Conservation (phyloP, 2,888 invertebrate genomes). For the Arrhopalites spinosus region DNA sequence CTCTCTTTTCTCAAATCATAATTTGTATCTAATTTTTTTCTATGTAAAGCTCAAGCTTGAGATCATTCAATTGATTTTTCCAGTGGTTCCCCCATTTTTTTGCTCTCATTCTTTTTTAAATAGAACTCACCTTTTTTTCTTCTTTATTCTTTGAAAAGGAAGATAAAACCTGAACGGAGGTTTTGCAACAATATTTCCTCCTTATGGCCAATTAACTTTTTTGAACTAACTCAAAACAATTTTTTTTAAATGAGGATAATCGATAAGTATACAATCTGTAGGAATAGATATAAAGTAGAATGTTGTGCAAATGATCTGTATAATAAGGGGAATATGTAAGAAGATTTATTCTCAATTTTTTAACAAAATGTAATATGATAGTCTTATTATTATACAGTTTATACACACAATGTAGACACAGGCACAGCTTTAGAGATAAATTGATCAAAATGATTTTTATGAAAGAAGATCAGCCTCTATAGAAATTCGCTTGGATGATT, state of each 20-base stretch:
- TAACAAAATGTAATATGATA: neutral
- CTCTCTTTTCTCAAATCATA: no score
- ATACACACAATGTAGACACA: no score
- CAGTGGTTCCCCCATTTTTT: neutral
- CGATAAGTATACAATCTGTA: conserved; percentile 14
- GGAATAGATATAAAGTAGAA: neutral
- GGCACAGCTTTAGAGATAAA: no score
- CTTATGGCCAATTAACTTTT: conserved; percentile 11
- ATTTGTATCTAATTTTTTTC: no score
- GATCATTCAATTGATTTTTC: neutral
- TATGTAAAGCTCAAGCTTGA: neutral
- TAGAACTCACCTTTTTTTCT: neutral
- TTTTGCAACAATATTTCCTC: neutral
- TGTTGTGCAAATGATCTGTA: no score
- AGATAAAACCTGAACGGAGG: neutral
- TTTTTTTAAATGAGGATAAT: conserved; percentile 13
- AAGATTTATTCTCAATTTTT: neutral
- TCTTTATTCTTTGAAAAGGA: neutral
- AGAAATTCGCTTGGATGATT: no score
- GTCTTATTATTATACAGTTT: no score
- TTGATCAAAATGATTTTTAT: no score
- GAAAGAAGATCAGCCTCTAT: no score
- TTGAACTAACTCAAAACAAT: neutral
- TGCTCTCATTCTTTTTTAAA: neutral
- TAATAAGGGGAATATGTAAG: neutral